Conservation (phyloP, 2,113 vertebrate species). For the Oreamnos americanus region DNA sequence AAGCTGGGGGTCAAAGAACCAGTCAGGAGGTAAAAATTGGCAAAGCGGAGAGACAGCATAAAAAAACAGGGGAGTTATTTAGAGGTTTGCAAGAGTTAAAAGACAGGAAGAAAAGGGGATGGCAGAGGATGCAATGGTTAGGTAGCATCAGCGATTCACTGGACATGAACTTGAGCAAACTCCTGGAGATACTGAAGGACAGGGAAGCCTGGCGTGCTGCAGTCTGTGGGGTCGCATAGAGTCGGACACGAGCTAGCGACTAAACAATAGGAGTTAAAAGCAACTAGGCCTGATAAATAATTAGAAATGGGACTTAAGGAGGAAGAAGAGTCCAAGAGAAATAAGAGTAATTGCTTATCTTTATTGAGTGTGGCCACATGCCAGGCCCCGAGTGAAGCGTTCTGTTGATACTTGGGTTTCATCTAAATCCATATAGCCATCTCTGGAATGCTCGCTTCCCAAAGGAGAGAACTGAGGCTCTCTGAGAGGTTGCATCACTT, state of each 20-base stretch:
- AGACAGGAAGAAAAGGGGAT: background rate
- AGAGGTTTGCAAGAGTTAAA: background rate
- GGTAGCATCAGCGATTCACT: background rate
- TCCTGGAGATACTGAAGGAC: background rate
- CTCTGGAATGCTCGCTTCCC: background rate
- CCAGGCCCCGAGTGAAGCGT: background rate
- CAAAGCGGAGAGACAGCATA: background rate
- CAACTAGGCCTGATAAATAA: background rate
- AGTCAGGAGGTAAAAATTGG: background rate
- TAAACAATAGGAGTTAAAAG: background rate
- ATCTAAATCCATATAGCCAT: background rate
- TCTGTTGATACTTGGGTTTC: background rate
- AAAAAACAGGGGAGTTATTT: background rate
- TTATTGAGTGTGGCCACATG: rapidly evolving
- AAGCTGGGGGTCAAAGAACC: background rate
- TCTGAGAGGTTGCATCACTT: background rate
- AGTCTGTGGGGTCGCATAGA: background rate
- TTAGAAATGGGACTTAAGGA: background rate
- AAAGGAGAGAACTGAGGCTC: background rate
- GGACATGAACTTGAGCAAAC: background rate
- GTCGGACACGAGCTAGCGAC: background rate
- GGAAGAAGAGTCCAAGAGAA: background rate
- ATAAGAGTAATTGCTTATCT: background rate
- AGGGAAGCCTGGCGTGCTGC: background rate
- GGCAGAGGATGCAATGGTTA: background rate